phyloP scores from a whole-genome alignment of 2,888 invertebrate species.

The Liodrosophila aerea region DNA sequence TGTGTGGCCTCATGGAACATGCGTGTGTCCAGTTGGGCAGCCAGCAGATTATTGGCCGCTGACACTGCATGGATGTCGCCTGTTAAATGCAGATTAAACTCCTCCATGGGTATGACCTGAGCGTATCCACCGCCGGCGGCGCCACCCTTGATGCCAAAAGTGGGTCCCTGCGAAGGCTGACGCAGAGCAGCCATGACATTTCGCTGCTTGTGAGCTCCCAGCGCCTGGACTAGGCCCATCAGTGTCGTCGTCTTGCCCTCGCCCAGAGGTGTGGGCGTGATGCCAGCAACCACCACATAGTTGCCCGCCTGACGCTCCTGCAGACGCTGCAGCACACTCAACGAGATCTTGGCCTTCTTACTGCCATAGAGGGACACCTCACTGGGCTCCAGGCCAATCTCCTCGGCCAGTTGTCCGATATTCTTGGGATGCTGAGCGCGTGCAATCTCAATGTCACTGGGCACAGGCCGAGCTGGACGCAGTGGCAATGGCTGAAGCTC shows the following conservation, averaged over 20 bases:
- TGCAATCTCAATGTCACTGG: slow-evolving; percentile 96
- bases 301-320: slow-evolving; percentile 88
- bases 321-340: slow-evolving; percentile 91
- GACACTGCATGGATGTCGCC: slow-evolving; percentile 99
- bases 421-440: slow-evolving; percentile 94
- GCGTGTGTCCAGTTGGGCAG: slow-evolving; percentile 97
- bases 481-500: slow-evolving; percentile 87
- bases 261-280: slow-evolving; percentile 99
- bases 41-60: slow-evolving; percentile 98
- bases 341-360: slow-evolving; percentile 96
- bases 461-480: slow-evolving; percentile 88
- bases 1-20: slow-evolving; percentile 99
- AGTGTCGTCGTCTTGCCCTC: slow-evolving; percentile 99
- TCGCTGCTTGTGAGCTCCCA: slow-evolving; percentile 90
- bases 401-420: slow-evolving; percentile 88
- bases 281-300: slow-evolving; percentile 97
- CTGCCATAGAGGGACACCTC: slow-evolving; percentile 96
- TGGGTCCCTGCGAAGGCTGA: slow-evolving; percentile 99
- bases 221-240: slow-evolving; percentile 95
- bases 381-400: slow-evolving; percentile 90
- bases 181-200: slow-evolving; percentile 97
- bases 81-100: slow-evolving; percentile 98
- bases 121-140: slow-evolving; percentile 99
- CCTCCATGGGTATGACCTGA: slow-evolving; percentile 99
- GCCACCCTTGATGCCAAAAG: slow-evolving; percentile 97